These are phyloP conservation scores for Ramphastos sulfuratus DNA, from an alignment of 2,113 vertebrate genomes.

Conservation along the genomic window DNA sequence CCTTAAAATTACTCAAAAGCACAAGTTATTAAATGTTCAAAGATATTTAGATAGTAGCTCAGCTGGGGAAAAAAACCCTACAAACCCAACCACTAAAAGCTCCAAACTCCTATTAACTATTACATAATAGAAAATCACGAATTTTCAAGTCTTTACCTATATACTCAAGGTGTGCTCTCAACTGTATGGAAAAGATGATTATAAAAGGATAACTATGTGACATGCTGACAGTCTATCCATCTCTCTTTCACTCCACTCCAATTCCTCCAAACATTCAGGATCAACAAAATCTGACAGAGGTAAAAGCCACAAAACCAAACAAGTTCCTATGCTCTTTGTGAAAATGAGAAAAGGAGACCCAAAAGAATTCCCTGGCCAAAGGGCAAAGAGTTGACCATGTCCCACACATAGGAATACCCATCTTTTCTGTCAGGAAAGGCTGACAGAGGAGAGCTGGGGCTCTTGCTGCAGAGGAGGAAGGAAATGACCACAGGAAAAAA, in stretches of 20 bases:
- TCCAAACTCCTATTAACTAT: background rate
- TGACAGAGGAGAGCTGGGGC: background rate
- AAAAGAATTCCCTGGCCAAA: background rate
- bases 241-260: background rate
- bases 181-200: background rate
- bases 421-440: background rate
- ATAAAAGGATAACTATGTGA: background rate
- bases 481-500: background rate
- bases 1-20: background rate
- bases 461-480: background rate
- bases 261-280: accelerated
- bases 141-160: background rate
- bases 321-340: background rate
- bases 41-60: background rate
- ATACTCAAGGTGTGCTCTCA: background rate
- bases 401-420: background rate
- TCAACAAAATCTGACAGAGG: background rate
- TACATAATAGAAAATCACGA: background rate
- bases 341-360: background rate
- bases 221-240: background rate
- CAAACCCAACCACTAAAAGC: accelerated
- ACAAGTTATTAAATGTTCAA: background rate
- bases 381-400: background rate
- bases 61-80: background rate
- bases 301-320: background rate